phyloP scores from a whole-genome alignment of 2,888 invertebrate genomes.

The Drosophila meridiana region DNA sequence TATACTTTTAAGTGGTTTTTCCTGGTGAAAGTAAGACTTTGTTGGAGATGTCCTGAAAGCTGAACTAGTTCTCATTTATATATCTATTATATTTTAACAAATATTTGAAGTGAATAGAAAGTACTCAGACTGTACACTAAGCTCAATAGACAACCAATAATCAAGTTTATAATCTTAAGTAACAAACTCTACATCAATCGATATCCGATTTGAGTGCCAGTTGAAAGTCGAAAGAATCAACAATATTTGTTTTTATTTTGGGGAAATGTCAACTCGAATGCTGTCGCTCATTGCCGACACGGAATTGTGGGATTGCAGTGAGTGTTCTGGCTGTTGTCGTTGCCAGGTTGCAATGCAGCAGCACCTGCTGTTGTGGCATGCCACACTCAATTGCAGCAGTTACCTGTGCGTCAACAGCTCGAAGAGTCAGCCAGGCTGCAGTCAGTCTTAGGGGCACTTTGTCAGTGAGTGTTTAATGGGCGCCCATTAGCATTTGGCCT shows the following conservation, averaged over 20 bases:
- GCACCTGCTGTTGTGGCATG: conserved; percentile 41
- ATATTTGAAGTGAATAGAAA: neutral
- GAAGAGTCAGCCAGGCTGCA: conserved; percentile 35
- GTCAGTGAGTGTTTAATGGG: conserved; percentile 73
- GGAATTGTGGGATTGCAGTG: neutral
- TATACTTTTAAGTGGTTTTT: neutral
- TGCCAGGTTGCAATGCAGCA: neutral
- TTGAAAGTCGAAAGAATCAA: too few relatives aligned
- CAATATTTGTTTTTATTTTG: neutral
- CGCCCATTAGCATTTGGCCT: conserved; percentile 62
- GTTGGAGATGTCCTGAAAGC: neutral
- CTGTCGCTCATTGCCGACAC: neutral
- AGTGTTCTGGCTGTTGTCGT: neutral
- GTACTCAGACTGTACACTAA: neutral
- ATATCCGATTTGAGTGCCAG: neutral
- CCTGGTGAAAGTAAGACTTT: neutral
- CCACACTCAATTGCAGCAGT: conserved; percentile 66
- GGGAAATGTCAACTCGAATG: neutral
- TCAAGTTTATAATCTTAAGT: neutral
- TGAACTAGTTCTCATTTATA: neutral
- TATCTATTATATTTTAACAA: neutral
- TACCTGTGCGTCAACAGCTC: conserved; percentile 72
- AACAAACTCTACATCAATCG: neutral
- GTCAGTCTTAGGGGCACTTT: conserved; percentile 67
- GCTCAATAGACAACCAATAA: neutral